phyloP scores from a whole-genome alignment of 2,113 vertebrate species.

The Laterallus jamaicensis region DNA sequence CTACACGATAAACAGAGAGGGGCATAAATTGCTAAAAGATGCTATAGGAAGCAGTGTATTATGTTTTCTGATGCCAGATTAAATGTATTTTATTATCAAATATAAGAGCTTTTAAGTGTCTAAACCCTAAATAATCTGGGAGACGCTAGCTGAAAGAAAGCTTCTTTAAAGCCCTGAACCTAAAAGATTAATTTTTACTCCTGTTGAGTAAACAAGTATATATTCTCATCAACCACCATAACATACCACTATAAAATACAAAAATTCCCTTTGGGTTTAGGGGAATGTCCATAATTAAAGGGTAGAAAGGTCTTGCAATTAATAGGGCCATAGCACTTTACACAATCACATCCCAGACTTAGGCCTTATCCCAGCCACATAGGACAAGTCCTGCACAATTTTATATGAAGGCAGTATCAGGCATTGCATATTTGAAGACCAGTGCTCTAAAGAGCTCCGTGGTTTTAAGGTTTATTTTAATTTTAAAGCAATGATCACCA shows the following conservation, averaged over 20 bases:
- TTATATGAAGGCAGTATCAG: fast-evolving
- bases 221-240: background rate
- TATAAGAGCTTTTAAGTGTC: constrained; percentile 66
- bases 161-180: constrained; percentile 24
- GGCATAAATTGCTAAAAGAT: background rate
- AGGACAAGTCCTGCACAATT: background rate
- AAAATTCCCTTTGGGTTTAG: background rate
- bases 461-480: background rate
- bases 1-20: background rate
- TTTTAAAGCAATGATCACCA: constrained; percentile 28
- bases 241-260: background rate
- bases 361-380: background rate
- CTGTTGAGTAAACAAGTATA: constrained; percentile 33
- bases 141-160: constrained; percentile 62
- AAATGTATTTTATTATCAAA: constrained; percentile 67
- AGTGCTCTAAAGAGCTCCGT: background rate
- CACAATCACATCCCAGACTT: background rate
- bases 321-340: background rate
- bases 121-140: constrained; percentile 66
- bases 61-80: constrained; percentile 26
- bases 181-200: constrained; percentile 47
- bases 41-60: background rate
- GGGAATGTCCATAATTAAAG: background rate
- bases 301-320: background rate
- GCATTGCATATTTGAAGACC: fast-evolving